Evolutionary conservation across 2,797 vertebrate genomes (phyloP).

Genomic region (Gambusia yucatana): DNA sequence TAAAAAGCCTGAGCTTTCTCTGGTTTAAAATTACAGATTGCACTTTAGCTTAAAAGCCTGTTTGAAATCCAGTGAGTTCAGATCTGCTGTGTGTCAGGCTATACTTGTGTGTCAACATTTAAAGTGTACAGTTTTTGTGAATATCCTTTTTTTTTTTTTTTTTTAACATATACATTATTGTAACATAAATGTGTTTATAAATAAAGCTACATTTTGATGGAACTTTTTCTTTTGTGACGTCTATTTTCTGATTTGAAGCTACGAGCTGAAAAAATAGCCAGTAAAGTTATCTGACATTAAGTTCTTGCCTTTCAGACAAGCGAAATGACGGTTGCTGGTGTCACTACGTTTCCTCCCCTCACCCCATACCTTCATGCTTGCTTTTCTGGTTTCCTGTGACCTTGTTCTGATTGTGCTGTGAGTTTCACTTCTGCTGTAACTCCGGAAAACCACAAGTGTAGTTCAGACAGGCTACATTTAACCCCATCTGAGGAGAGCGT

Average conservation of each 20-base stretch:
- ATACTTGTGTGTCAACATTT: constrained; percentile 27
- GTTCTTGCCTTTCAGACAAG: constrained; percentile 16
- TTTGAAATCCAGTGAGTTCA: constrained; percentile 20
- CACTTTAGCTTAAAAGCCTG: constrained; percentile 34
- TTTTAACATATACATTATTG: constrained; percentile 45
- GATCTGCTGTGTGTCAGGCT: constrained; percentile 29
- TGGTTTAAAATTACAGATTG: constrained; percentile 29
- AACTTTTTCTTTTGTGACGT: neutral
- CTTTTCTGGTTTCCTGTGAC: constrained; percentile 43
- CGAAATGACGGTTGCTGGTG: constrained; percentile 31
- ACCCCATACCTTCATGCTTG: constrained; percentile 33
- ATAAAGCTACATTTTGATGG: constrained; percentile 60
- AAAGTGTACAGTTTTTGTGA: constrained; percentile 71
- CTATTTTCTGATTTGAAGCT: neutral
- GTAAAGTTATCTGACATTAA: neutral
- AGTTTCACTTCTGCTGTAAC: constrained; percentile 64
- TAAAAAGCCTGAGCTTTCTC: constrained; percentile 29
- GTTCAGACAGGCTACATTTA: constrained; percentile 33
- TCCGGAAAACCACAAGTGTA: constrained; percentile 71
- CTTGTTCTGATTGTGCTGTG: constrained; percentile 45
- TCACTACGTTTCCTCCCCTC: constrained; percentile 34
- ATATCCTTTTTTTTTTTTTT: constrained; percentile 37
- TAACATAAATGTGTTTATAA: constrained; percentile 61
- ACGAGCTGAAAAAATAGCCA: neutral
- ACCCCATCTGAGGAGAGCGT: constrained; percentile 20